Conservation (phyloP, 2,113 vertebrate genomes). For the Gallinago jamesoni region DNA sequence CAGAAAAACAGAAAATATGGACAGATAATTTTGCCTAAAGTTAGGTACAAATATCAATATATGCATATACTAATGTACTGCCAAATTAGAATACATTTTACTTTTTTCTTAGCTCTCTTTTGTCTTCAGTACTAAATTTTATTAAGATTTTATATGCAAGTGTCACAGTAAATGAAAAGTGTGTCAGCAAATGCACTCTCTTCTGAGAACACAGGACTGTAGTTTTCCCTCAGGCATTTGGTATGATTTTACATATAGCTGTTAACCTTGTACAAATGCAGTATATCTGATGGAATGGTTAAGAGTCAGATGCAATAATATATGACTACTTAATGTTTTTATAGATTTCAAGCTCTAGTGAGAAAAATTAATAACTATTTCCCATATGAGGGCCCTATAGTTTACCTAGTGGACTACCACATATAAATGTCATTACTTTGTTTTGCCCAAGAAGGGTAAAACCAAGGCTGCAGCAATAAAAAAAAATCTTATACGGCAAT, state of each 20-base stretch:
- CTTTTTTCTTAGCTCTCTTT: not conserved
- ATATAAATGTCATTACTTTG: not conserved
- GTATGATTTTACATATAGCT: not conserved
- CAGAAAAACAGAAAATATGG: not conserved
- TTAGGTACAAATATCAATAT: not conserved
- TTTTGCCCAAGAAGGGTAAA: not conserved
- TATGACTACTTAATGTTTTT: not conserved
- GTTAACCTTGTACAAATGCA: constrained; percentile 1
- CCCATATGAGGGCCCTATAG: not conserved
- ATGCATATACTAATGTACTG: not conserved
- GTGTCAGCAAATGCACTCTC: not conserved
- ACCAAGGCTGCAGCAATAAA: not conserved
- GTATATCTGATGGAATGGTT: not conserved
- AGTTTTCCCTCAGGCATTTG: not conserved
- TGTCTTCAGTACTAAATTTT: not conserved
- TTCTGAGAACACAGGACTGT: not conserved
- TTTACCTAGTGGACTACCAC: not conserved
- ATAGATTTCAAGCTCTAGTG: not conserved
- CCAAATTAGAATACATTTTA: constrained; percentile 2
- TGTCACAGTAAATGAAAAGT: constrained; percentile 18
- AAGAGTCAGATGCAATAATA: not conserved
- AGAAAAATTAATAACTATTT: not conserved
- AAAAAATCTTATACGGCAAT: not conserved
- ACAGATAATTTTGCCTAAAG: not conserved
- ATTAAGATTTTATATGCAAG: not conserved